Base-by-base conservation (phyloP, 1,140 invertebrate species). In the Glomeris maerens region DNA sequence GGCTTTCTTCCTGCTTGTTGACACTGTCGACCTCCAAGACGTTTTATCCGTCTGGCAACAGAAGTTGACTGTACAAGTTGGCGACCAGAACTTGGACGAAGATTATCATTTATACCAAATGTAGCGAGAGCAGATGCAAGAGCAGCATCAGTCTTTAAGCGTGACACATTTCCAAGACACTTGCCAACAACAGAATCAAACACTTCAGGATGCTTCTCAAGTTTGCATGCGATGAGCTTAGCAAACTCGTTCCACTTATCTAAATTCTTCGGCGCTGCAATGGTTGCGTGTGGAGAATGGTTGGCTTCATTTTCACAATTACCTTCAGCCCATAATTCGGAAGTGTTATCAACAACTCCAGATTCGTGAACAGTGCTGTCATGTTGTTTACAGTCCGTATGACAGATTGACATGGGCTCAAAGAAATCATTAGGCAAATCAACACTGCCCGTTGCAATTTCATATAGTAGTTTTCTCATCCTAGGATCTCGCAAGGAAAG, bases 191-290 rank as follows among this genome's bases (percentile, higher is more conserved):
- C 31, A 10, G 31, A 36, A 36, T 36, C 31, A n/a, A 36, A 36
- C 31, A 36, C 31, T 36, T 36, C 31, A 36, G 31, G 31, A 10
- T 36, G 31, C 31, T 36, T 36, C n/a, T 36, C 31, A 36, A 36
- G 31, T n/a, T 36, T 36, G 10, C n/a, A 10, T 36, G 31, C 31
- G n/a, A 36, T 36, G 10, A 36, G 31, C 31, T 10, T 36, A 10
- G 31, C 10, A 36, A 36, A 36, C n/a, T 36, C 31, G n/a, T 36
- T 36, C 31, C 31, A 10, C n/a, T 36, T 36, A 10, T 36, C 31
- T 36, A 36, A 36, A 36, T 36, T 36, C 31, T 36, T 10, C 10
- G 31, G 10, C 10, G 31, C n/a, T 36, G 31, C 31, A 36, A n/a
- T 36, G 10, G n/a, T 36, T 10, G 31, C 10, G 10, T 36, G n/a